Conservation (phyloP, 2,888 invertebrate species). For the Campoletis raptor region DNA sequence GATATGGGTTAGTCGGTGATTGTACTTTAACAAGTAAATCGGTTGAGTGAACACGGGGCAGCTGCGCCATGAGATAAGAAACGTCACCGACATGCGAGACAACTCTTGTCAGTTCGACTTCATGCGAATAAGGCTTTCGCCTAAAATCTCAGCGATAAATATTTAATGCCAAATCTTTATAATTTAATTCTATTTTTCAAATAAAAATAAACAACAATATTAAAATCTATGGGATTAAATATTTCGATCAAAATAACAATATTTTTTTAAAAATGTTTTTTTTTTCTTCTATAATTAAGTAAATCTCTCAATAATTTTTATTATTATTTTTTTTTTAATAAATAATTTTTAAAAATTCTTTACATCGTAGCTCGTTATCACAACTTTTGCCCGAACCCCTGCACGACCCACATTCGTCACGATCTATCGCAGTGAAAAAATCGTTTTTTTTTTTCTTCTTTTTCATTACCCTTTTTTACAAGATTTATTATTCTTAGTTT, state of each 20-base stretch:
- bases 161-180: neutral
- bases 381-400: neutral
- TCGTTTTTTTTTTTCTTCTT: slow-evolving; percentile 38
- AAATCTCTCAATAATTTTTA: neutral
- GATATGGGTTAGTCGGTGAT: slow-evolving; percentile 73
- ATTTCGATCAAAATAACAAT: neutral
- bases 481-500: slow-evolving; percentile 25
- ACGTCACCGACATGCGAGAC: slow-evolving; percentile 64
- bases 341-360: neutral
- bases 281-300: neutral
- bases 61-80: slow-evolving; percentile 79
- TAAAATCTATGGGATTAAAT: neutral
- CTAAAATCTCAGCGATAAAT: slow-evolving; percentile 4
- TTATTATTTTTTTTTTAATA: neutral
- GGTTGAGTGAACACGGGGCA: slow-evolving; percentile 77
- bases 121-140: slow-evolving; percentile 28
- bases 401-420: slow-evolving; percentile 30
- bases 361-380: neutral
- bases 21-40: slow-evolving; percentile 78
- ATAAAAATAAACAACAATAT: neutral
- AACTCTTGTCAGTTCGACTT: slow-evolving; percentile 40
- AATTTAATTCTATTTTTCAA: neutral
- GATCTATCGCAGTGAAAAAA: slow-evolving; percentile 32
- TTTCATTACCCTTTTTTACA: neutral
- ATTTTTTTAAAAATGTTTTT: neutral